These are phyloP conservation scores for Bombus huntii DNA, from an alignment of 1,140 invertebrate species.

Conservation along the genomic window DNA sequence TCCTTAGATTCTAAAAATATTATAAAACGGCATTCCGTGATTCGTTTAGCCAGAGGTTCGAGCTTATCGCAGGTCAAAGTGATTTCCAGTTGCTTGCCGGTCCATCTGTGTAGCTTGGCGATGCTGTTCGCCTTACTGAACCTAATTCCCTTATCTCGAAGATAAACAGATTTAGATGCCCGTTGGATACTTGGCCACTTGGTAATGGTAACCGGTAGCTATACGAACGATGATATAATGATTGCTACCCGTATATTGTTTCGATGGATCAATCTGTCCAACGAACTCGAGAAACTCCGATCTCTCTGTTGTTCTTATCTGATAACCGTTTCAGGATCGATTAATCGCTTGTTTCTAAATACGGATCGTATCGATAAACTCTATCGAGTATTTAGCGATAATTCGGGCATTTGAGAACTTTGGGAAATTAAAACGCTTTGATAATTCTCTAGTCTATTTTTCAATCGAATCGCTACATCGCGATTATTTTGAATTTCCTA, in stretches of 20 bases:
- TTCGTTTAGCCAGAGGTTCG: background rate
- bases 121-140: conserved; percentile 15
- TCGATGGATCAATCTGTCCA: conserved; percentile 38
- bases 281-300: background rate
- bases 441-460: background rate
- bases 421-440: background rate
- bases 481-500: background rate
- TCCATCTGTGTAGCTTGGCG: conserved; percentile 1
- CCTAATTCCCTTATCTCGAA: conserved; percentile 45
- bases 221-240: conserved; percentile 38
- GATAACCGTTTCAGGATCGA: background rate
- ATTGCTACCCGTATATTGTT: background rate
- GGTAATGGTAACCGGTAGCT: conserved; percentile 34
- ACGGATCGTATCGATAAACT: background rate
- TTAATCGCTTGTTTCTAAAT: background rate
- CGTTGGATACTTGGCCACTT: background rate
- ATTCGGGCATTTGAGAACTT: too few species aligned
- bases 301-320: background rate
- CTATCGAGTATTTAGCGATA: too few species aligned
- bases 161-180: conserved; percentile 55
- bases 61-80: conserved; percentile 9
- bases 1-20: too few species aligned
- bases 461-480: background rate
- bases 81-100: conserved; percentile 34
- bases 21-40: background rate